Evolutionary conservation across 2,888 invertebrate species (phyloP).

Genomic region (Tipula confusa): DNA sequence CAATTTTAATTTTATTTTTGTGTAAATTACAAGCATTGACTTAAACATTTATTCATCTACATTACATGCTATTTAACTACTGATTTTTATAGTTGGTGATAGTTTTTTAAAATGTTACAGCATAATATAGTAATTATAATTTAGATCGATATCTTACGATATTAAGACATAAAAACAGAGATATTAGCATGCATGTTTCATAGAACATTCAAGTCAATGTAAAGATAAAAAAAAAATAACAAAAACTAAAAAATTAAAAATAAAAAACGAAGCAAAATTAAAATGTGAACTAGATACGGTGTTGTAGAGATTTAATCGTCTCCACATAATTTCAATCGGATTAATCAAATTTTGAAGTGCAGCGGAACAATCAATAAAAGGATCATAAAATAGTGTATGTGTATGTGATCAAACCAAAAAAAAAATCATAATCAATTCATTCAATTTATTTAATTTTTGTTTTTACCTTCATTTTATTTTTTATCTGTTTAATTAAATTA

Average conservation of each 20-base stretch:
- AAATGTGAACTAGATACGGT: background rate
- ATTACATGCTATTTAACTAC: background rate
- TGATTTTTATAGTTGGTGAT: too few species aligned
- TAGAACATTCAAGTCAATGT: slow-evolving; percentile 3
- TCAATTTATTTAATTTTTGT: background rate
- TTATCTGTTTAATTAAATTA: background rate
- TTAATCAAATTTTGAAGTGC: background rate
- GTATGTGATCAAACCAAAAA: slow-evolving; percentile 4
- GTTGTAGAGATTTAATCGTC: background rate
- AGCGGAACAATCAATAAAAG: background rate
- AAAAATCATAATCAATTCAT: background rate
- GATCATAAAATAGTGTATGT: background rate
- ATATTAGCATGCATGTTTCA: background rate
- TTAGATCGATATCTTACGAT: too few species aligned
- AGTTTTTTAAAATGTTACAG: too few species aligned
- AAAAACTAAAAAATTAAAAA: too few species aligned
- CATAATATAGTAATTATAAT: too few species aligned
- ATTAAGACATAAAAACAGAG: background rate
- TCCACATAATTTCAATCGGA: background rate
- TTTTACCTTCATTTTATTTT: background rate
- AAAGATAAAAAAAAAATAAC: background rate
- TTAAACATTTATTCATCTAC: background rate
- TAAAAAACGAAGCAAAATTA: background rate
- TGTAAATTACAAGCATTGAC: background rate
- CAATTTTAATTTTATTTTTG: background rate